Conservation (phyloP, 1,140 invertebrate genomes). For the Camponotus vicinus region DNA sequence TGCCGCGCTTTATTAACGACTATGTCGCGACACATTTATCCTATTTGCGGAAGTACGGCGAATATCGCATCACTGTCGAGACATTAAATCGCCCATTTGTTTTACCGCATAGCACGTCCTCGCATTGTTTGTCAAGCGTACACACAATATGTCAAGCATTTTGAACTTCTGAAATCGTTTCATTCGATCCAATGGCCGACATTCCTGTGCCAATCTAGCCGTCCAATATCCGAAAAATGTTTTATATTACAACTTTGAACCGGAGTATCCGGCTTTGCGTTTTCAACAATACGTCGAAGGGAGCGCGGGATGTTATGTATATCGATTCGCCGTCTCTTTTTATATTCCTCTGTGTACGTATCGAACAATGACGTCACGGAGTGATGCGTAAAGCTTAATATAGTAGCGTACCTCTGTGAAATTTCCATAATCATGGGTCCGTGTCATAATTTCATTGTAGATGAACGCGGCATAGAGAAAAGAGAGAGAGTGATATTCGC, state of each 20-base stretch:
- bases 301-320: not conserved
- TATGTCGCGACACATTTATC: slow-evolving; percentile 47
- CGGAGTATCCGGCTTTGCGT: slow-evolving; percentile 18
- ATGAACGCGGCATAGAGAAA: slow-evolving; percentile 3
- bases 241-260: slow-evolving; percentile 54
- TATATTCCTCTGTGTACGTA: slow-evolving; percentile 29
- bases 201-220: slow-evolving; percentile 44
- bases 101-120: slow-evolving; percentile 49
- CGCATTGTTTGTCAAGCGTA: slow-evolving; percentile 54
- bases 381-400: slow-evolving; percentile 49
- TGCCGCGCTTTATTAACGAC: slow-evolving; percentile 53
- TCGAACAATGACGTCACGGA: slow-evolving; percentile 54
- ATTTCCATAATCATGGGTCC: slow-evolving; percentile 58
- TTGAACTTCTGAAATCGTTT: slow-evolving; percentile 53
- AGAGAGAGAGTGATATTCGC: not conserved
- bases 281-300: slow-evolving; percentile 10
- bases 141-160: slow-evolving; percentile 55
- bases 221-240: slow-evolving; percentile 62
- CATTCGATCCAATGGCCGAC: slow-evolving; percentile 43
- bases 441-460: slow-evolving; percentile 50
- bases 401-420: slow-evolving; percentile 38
- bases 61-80: slow-evolving; percentile 51
- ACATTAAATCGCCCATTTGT: slow-evolving; percentile 58
- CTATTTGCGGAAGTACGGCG: slow-evolving; percentile 52
- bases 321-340: slow-evolving; percentile 51